A percentile compares a stretch with the other conserved stretches of the same genome.
Evolutionary conservation across 2,113 vertebrate genomes (phyloP).

Genomic region (Sylvilagus bachmani): DNA sequence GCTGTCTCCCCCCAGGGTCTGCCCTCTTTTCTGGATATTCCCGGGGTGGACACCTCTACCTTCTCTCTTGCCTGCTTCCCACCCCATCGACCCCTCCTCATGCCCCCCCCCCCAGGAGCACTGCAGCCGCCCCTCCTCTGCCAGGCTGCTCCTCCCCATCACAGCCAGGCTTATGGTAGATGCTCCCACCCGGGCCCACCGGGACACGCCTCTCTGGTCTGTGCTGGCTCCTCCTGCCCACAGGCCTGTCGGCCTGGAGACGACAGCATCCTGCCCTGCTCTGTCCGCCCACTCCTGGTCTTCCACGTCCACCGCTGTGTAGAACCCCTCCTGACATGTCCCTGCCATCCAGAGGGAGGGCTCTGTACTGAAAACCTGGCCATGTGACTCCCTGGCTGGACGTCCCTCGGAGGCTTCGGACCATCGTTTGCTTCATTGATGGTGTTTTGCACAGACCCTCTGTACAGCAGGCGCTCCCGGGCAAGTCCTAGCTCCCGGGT

Average conservation of each 20-base stretch:
- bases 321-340: background rate
- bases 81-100: no score
- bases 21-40: background rate
- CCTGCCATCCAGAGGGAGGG: background rate
- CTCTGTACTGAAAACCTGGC: background rate
- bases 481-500: background rate
- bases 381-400: background rate
- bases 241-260: background rate
- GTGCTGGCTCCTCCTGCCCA: background rate
- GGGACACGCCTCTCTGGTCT: accelerated
- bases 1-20: no score
- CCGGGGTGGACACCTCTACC: background rate
- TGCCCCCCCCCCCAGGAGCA: background rate
- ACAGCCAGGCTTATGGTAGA: background rate
- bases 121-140: background rate
- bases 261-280: background rate
- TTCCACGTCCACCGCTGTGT: accelerated
- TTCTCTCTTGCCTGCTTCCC: background rate
- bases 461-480: background rate
- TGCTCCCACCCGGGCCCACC: no score
- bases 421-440: background rate
- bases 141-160: background rate
- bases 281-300: no score
- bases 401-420: background rate
- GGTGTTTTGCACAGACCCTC: background rate